Percentiles rank a stretch among this genome's conserved stretches.
phyloP scores from a whole-genome alignment of 2,888 invertebrate species.

The Rhagium mordax region DNA sequence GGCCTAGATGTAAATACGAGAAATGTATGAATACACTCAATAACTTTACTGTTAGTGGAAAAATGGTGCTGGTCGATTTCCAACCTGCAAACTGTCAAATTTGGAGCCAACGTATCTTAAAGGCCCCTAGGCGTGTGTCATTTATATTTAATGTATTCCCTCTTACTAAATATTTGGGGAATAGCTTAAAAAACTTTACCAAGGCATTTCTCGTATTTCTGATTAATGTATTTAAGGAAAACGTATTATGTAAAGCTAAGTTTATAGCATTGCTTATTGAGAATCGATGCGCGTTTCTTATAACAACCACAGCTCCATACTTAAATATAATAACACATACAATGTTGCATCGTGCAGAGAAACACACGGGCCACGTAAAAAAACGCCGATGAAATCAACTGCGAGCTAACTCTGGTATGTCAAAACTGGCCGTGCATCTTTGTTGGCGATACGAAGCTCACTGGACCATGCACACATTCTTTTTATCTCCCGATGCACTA shows the following conservation, averaged over 20 bases:
- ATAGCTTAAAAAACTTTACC: too few species aligned
- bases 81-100: too few species aligned
- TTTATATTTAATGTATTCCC: too few species aligned
- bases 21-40: too few species aligned
- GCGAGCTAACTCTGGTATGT: conserved; percentile 56
- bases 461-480: conserved; percentile 42
- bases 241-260: background rate
- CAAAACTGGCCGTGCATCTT: conserved; percentile 59
- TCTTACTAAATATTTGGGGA: too few species aligned
- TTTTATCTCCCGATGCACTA: conserved; percentile 24
- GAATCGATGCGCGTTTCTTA: background rate
- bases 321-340: conserved; percentile 19
- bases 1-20: too few species aligned
- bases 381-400: conserved; percentile 59
- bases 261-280: background rate
- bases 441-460: conserved; percentile 45
- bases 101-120: too few species aligned
- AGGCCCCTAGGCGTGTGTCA: too few species aligned
- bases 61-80: too few species aligned
- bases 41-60: too few species aligned
- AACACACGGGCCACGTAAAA: conserved; percentile 47
- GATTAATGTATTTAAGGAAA: background rate
- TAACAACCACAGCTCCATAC: background rate
- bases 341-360: conserved; percentile 39
- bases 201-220: too few species aligned